These are phyloP conservation scores for Leptatherina wallacei DNA, from an alignment of 2,797 vertebrate genomes.

Conservation along the genomic window DNA sequence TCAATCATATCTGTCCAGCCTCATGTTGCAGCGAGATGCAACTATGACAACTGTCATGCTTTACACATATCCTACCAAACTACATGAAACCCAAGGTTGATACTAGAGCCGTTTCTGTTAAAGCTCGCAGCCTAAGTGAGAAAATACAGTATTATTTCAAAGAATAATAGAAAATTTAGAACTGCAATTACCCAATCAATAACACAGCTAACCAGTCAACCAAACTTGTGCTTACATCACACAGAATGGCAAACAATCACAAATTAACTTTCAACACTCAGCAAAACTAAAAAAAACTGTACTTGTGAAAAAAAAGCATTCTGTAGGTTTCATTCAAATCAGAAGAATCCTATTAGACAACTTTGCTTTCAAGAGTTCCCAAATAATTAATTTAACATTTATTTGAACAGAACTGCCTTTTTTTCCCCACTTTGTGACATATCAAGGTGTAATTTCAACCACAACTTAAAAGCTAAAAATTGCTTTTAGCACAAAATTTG, in stretches of 20 bases:
- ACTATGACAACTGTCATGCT: slow-evolving; percentile 28
- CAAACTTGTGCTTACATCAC: neutral
- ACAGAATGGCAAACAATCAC: neutral
- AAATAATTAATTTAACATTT: neutral
- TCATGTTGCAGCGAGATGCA: slow-evolving; percentile 16
- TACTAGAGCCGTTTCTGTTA: slow-evolving; percentile 15
- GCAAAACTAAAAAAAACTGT: neutral
- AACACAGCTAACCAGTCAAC: neutral
- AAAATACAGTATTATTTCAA: slow-evolving; percentile 11
- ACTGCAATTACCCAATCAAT: neutral
- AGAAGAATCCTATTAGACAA: neutral
- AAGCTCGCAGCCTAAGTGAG: slow-evolving; percentile 9
- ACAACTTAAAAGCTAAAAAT: slow-evolving; percentile 28
- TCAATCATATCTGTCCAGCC: slow-evolving; percentile 20
- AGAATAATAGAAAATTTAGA: neutral
- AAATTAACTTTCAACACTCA: too few relatives aligned
- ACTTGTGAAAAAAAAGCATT: neutral
- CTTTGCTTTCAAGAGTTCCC: neutral
- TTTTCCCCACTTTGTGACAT: slow-evolving; percentile 2
- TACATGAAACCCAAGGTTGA: neutral
- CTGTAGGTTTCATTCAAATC: neutral
- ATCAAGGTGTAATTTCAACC: slow-evolving; percentile 18
- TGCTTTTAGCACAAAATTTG: slow-evolving; percentile 21
- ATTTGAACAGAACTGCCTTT: neutral
- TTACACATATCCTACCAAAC: slow-evolving; percentile 17